These are phyloP conservation scores for Eulemur rubriventer DNA, from an alignment of 2,797 vertebrate species.

Conservation along the genomic window DNA sequence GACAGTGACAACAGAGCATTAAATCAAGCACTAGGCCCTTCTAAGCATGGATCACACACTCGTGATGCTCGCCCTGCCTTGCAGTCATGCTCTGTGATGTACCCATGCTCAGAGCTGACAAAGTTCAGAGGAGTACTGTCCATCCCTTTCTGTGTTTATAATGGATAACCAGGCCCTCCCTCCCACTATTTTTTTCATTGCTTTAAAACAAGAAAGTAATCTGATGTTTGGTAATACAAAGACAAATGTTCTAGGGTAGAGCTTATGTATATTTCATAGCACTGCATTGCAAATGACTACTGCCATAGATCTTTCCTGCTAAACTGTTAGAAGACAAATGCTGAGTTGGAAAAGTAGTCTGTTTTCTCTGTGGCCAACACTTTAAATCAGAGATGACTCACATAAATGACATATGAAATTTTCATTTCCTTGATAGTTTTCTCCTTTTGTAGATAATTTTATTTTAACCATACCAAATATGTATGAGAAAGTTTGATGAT, in stretches of 20 bases:
- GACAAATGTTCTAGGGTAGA: neutral
- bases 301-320: neutral
- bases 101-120: neutral
- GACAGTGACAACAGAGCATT: neutral
- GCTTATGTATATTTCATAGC: neutral
- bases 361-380: neutral
- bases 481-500: neutral
- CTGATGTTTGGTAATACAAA: neutral
- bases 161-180: neutral
- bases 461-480: constrained; percentile 6
- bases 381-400: constrained; percentile 57
- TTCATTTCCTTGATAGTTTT: constrained; percentile 46
- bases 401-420: neutral
- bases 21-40: neutral
- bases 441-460: constrained; percentile 30
- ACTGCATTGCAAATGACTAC: neutral
- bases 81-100: neutral
- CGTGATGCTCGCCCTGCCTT: neutral
- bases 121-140: neutral
- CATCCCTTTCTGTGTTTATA: neutral
- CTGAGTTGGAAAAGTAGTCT: neutral
- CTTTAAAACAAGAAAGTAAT: constrained; percentile 24
- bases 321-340: neutral
- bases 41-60: neutral
- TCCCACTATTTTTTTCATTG: neutral